phyloP scores from a whole-genome alignment of 2,888 invertebrate species.

The Calephelis perditalis region DNA sequence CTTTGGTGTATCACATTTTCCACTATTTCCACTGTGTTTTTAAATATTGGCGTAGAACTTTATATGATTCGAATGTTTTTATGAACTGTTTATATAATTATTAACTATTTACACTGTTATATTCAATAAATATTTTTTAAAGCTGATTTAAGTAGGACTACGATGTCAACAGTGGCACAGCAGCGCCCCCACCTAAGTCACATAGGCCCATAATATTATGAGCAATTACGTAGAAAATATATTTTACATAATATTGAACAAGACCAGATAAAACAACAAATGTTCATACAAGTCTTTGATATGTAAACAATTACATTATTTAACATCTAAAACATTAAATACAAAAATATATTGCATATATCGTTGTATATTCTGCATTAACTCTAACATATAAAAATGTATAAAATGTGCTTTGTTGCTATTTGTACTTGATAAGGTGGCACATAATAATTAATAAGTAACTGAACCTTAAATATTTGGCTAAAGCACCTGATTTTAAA shows the following conservation, averaged over 20 bases:
- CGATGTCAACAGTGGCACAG: too few species aligned
- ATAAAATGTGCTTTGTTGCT: slow-evolving; percentile 35
- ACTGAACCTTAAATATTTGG: neutral
- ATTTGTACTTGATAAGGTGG: slow-evolving; percentile 51
- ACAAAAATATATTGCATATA: slow-evolving; percentile 68
- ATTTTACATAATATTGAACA: slow-evolving; percentile 49
- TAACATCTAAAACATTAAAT: slow-evolving; percentile 49
- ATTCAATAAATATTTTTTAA: too few species aligned
- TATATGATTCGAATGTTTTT: too few species aligned
- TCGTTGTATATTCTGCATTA: slow-evolving; percentile 62
- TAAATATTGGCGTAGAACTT: too few species aligned
- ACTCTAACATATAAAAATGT: slow-evolving; percentile 44
- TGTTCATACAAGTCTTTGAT: slow-evolving; percentile 52
- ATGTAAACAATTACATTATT: slow-evolving; percentile 47
- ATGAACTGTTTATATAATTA: too few species aligned
- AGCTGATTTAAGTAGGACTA: too few species aligned
- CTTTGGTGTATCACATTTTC: too few species aligned
- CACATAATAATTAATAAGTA: slow-evolving; percentile 34
- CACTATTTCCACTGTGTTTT: too few species aligned
- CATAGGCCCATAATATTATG: too few species aligned
- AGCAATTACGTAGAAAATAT: too few species aligned
- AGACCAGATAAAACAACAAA: slow-evolving; percentile 31
- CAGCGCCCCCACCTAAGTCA: too few species aligned
- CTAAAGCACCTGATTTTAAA: neutral
- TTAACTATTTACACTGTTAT: too few species aligned